Evolutionary conservation across 1,140 invertebrate genomes (phyloP), one percentile per base, ranked within the genome.

Genomic region (Microplitis mediator): DNA sequence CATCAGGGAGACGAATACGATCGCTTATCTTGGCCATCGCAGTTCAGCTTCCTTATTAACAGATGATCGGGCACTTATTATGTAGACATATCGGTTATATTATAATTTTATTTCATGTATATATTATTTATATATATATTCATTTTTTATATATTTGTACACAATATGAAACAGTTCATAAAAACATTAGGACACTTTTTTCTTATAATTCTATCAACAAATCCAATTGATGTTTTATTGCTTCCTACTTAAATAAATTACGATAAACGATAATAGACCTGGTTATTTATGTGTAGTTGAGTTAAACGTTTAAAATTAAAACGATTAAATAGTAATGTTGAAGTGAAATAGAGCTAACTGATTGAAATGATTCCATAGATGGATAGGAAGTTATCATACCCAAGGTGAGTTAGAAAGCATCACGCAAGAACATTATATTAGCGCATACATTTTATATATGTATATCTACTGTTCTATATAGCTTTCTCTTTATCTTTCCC

Each of bases 31-130:
- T 80, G 52, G 78, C 78, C 79, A 80, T 81, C 80, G 75, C 73
- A 45, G 39, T 67, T 71, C 77, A 80, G 80, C 79, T 81, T 81
- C 79, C 79, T 81, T 80, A 79, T 81, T 81, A 81, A 81, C 79
- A 79, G 78, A 71, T 80, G 78, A 81, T 69, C 78, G 79, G 76
- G 76, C 75, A 79, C 78, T 63, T 73, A 71, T 73, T 78, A 77
- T 72, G 75, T 63, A 74, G 68, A 74, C 66, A 66, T 60, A 67
- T 66, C 62, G 39, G 6, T 11, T 45, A 11, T 45, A 45, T 45
- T 45, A 45, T 45, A 35, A 56, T 60, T 54, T 69, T 69, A 13
- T 68, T 68, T 68, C 51, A 51, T 56, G n/a, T 45, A 23, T 16
- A 66, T 45, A 23, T 23, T 23, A 23, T 23, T 23, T 23, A 23